Evolutionary conservation across 2,888 invertebrate genomes (phyloP).

Genomic region (Pterostichus niger): DNA sequence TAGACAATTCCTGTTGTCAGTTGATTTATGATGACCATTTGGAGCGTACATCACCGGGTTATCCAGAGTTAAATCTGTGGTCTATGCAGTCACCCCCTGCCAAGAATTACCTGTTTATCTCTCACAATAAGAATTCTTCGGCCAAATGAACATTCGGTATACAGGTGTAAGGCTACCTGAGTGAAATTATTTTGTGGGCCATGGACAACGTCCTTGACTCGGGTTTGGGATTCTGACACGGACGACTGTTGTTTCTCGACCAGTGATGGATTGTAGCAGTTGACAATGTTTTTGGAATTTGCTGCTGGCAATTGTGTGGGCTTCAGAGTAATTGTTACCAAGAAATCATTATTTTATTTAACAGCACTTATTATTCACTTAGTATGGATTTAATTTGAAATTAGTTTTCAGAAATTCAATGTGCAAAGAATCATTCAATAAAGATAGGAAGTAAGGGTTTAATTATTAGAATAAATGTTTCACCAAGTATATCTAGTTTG

Average conservation of each 20-base stretch:
- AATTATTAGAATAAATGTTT: too few relatives aligned
- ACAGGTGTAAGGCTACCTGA: background rate
- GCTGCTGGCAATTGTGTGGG: background rate
- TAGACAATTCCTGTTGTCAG: background rate
- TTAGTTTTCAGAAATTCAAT: too few relatives aligned
- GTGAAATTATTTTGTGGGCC: background rate
- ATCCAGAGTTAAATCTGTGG: background rate
- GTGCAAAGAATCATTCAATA: background rate
- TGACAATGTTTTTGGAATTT: slow-evolving; percentile 16
- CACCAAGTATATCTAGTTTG: too few relatives aligned
- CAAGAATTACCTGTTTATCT: background rate
- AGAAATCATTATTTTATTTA: slow-evolving; percentile 2
- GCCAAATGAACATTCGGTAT: background rate
- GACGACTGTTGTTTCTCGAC: background rate
- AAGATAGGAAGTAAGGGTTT: background rate
- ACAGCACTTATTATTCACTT: slow-evolving; percentile 2
- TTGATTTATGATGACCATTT: slow-evolving; percentile 34
- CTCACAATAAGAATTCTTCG: background rate
- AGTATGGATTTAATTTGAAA: background rate
- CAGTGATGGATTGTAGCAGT: background rate
- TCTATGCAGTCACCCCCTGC: background rate
- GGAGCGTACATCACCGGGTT: slow-evolving; percentile 25
- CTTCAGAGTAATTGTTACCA: slow-evolving; percentile 11
- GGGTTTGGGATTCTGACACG: background rate
- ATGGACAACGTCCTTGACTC: background rate